Base-by-base conservation (phyloP, 2,797 vertebrate species). In the Sciurus carolinensis region DNA sequence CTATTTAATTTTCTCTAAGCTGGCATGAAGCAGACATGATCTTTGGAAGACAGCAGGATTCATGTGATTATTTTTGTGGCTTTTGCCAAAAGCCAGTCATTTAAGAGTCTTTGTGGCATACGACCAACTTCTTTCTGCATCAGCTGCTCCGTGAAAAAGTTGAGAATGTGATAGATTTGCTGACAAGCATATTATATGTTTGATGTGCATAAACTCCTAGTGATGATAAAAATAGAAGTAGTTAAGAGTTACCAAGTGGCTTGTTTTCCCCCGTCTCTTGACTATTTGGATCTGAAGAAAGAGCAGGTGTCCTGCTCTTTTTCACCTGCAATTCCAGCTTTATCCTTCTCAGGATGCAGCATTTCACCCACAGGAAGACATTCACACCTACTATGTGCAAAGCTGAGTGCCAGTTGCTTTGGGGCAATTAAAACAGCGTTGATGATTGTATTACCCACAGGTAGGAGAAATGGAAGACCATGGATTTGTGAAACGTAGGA, bases 141-240 rank as follows among this genome's bases (percentile, higher is more conserved):
- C 96, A 97, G 95, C 96, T 97, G 93, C 95, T 97, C 89, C 28
- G 20, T 59, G 91, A 94, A 93, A 96, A 97, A 97, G 84, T 91
- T 93, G 90, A 94, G 94, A 97, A 97, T 94, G 95, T 97, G 96
- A 96, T 95, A 97, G 82, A 97, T 97, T 97, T 97, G 96, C 97
- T 97, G 97, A 98, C 97, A 97, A 97, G 95, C 54, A 9, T 95
- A 96, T 98, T 98, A 97, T 97, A 86, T 83, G 39, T 97, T 97
- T 95, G 97, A 97, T 96, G 81, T 92, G 96, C 95, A 96, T 92
- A 96, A n/a, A 12, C 83, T 95, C 94, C 87, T 94, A 77, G 67
- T 91, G 83, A 24, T 67, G 91, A 84, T 96, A 97, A 97, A 97
- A 97, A 97, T 97, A 97, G 97, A 96, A 96, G 39, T 79, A n/a